Conservation (phyloP, 35 echinoderm and acorn worm genomes). For the Apostichopus japonicus region DNA sequence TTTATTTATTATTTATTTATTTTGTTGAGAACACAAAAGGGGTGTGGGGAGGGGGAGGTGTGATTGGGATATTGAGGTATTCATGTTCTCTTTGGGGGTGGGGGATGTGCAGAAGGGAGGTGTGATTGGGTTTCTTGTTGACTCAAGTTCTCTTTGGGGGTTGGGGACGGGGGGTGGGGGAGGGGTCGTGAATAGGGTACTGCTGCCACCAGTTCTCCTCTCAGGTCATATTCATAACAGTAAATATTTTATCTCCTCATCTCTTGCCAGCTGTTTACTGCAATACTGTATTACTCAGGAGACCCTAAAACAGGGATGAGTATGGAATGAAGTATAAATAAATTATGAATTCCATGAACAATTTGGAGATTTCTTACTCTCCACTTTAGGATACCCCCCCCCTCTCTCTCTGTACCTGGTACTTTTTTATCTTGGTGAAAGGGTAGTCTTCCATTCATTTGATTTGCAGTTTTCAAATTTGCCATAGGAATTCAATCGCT, state of each 20-base stretch:
- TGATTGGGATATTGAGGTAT: no score
- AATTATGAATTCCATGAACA: not conserved
- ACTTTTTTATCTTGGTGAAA: not conserved
- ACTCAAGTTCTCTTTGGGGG: no score
- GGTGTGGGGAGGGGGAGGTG: no score
- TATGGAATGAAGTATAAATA: not conserved
- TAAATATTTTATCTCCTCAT: not conserved
- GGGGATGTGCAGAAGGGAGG: no score
- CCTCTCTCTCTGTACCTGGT: not conserved
- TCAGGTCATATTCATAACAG: no score
- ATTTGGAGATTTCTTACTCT: not conserved
- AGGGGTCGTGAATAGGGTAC: no score
- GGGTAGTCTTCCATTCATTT: not conserved
- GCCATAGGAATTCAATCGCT: not conserved
- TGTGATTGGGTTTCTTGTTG: no score
- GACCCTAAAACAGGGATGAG: not conserved
- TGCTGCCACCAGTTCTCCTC: no score
- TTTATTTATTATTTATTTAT: no score
- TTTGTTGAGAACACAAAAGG: no score
- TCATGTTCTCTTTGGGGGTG: no score
- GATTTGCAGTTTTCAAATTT: not conserved
- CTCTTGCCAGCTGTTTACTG: slow-evolving; percentile 36
- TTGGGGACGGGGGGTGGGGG: no score
- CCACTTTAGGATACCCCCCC: not conserved
- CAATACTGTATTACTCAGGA: not conserved